Base-by-base conservation (phyloP, 2,888 invertebrate genomes). In the Papilio demoleus region DNA sequence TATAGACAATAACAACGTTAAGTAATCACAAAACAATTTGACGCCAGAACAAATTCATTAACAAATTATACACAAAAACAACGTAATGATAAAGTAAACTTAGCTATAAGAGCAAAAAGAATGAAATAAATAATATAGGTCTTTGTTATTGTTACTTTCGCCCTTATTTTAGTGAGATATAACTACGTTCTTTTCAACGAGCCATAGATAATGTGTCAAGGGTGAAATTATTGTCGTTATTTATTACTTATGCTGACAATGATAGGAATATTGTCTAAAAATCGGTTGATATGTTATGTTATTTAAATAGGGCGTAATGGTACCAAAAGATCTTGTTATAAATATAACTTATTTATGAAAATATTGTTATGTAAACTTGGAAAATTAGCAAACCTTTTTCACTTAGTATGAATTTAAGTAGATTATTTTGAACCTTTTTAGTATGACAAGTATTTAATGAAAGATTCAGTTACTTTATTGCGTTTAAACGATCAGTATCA, bases 11-110 rank as follows among this genome's bases (percentile, higher is more conserved):
- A 64, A 50, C 47, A 64, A 38, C 24, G 24, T 66, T 50, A 50
- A 50, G 38, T 66, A 66, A 66, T 66, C 27, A 17, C 22, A 24
- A 8, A 64, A 38, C 24, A 24, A 58, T 56, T 65, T 42, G 17
- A 24, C 1, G 38, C 9, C 27, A 63, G 63, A 68, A 68, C 58
- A 63, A 62, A 42, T 19, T 22, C 11, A 61, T 67, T 9, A 42
- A 59, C 9, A 67, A 27, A 3, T 19, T 22, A 19, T 19, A 11
- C 17, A 40, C 31, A 67, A 67, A 50, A 47, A 67, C 14, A 42
- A 45, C 17, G 12, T 40, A 27, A 56, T 56, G 19, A 17, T 9
- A n/a, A n/a, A n/a, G n/a, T n/a, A n/a, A n/a, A n/a, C n/a, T n/a
- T n/a, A n/a, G n/a, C n/a, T n/a, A n/a, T n/a, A n/a, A n/a, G n/a